A percentile compares a stretch with the other conserved stretches of the same genome.
Conservation (phyloP, 2,113 vertebrate genomes). For the Turnix velox region DNA sequence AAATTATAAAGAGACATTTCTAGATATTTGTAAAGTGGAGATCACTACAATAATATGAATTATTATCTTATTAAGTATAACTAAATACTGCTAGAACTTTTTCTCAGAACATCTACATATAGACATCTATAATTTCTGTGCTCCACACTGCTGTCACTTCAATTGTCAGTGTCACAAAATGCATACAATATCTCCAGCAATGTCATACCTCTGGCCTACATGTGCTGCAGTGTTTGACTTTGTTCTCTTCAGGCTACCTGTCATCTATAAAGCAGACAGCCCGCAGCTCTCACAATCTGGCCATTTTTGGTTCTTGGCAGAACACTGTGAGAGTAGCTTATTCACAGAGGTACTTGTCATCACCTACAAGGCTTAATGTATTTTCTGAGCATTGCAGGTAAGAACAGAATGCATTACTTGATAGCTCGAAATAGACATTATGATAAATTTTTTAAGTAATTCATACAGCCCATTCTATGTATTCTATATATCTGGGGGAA, state of each 20-base stretch:
- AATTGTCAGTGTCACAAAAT: neutral
- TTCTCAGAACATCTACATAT: neutral
- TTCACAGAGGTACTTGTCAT: neutral
- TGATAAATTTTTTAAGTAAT: neutral
- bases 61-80: neutral
- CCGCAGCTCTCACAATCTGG: conserved; percentile 24
- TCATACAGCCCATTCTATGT: neutral
- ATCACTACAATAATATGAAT: neutral
- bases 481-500: neutral
- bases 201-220: neutral
- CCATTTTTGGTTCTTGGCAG: neutral
- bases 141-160: neutral
- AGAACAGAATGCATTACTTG: neutral
- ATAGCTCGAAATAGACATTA: neutral
- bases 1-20: neutral
- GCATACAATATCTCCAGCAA: neutral
- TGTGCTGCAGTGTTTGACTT: conserved; percentile 1
- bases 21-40: neutral
- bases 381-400: neutral
- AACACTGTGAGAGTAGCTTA: neutral
- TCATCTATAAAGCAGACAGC: conserved; percentile 10
- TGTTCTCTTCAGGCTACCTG: conserved; percentile 14
- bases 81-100: neutral
- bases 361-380: neutral
- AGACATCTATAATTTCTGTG: neutral